Base-by-base conservation (phyloP, 2,797 vertebrate species). In the Sciurus carolinensis region DNA sequence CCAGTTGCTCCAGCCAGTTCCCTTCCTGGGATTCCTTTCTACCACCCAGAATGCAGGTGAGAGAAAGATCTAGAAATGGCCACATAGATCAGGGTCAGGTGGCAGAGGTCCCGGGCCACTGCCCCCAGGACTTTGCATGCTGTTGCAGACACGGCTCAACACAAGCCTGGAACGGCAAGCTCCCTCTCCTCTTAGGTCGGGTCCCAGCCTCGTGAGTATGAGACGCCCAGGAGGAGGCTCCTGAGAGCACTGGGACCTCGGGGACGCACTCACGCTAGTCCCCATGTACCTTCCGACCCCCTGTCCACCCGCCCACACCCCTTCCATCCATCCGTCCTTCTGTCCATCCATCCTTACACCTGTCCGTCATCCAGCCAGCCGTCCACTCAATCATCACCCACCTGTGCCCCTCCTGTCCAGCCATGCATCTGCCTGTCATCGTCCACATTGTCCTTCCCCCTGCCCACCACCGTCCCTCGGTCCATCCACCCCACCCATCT, bases 401-500 rank as follows among this genome's bases (percentile, higher is more conserved):
- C 2, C 33, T 3, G 18, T 2, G 17, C 28, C 2, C 7, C 62
- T 26, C 0, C 18, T 0, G 14, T 4, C 71, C 7, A 6, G 7
- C 30, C 44, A n/a, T 3, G 52, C 4, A 50, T 30, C 44, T 14
- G 7, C 33, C 18, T n/a, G 0, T 30, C 17, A 39, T 1, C 24
- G 66, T 7, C 33, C 28, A 12, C 3, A 64, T 3, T 4, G 4
- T 64, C 62, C 62, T 64, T 7, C 22, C 4, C 4, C 0, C 26
- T 2, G 8, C 0, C 7, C n/a, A 0, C 1, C 44, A 44, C 7
- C 12, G 7, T 0, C 30, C 33, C 10, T 3, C 20, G 1, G n/a
- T 2, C 24, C 20, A 33, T 1, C 28, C 42, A 10, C 2, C 0
- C 24, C 5, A 15, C 0, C 6, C 39, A 1, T 44, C 42, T 75